These are phyloP conservation scores for Periplaneta americana DNA, from an alignment of 1,140 invertebrate genomes.

Conservation along the genomic window DNA sequence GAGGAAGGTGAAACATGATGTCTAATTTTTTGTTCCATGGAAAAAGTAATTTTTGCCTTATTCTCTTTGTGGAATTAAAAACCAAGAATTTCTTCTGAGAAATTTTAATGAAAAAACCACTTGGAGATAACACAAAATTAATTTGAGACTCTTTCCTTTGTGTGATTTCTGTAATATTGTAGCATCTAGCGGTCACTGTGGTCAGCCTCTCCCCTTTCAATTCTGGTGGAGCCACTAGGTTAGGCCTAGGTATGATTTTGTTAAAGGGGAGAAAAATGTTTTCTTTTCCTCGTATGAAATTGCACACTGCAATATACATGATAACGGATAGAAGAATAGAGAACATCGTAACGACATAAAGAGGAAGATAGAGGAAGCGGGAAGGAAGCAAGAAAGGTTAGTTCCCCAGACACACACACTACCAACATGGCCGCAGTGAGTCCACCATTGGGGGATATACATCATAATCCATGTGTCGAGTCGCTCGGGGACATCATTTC, in stretches of 20 bases:
- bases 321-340: background rate
- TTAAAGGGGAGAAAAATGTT: background rate
- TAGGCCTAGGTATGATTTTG: background rate
- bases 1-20: too few species aligned
- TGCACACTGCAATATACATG: background rate
- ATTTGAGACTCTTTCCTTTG: too few species aligned
- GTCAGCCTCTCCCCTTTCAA: background rate
- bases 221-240: background rate
- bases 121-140: too few species aligned
- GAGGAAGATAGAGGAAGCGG: background rate
- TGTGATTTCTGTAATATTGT: too few species aligned
- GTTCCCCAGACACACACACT: background rate
- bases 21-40: too few species aligned
- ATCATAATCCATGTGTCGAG: constrained; percentile 4
- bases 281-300: background rate
- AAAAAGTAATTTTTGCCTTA: too few species aligned
- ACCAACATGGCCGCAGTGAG: background rate
- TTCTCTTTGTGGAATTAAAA: too few species aligned
- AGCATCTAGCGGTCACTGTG: background rate
- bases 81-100: too few species aligned
- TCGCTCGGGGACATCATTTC: constrained; percentile 2
- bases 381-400: constrained; percentile 2
- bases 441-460: constrained; percentile 4
- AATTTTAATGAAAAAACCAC: too few species aligned
- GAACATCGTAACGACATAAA: background rate